A percentile compares a stretch with the other conserved stretches of the same genome.
phyloP scores from a whole-genome alignment of 2,888 invertebrate genomes.

The Mystacides longicornis region DNA sequence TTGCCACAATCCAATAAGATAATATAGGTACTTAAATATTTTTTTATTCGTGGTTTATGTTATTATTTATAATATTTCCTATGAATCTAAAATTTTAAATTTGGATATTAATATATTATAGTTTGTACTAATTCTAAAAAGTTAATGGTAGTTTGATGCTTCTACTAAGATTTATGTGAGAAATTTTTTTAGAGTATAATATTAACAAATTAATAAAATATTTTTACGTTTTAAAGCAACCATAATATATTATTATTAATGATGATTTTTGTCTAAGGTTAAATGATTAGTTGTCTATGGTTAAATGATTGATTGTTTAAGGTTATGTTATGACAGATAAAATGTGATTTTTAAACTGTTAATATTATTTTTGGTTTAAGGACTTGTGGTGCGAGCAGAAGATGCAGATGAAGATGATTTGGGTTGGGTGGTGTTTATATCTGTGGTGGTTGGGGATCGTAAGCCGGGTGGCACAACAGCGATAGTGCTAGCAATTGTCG shows the following conservation, averaged over 20 bases:
- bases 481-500: slow-evolving; percentile 27
- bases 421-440: slow-evolving; percentile 7
- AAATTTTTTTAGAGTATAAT: background rate
- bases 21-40: background rate
- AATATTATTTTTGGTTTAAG: too few species aligned
- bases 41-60: background rate
- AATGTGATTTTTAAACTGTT: background rate
- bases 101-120: background rate
- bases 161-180: background rate
- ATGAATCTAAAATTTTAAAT: background rate
- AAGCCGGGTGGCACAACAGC: slow-evolving; percentile 22
- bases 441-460: slow-evolving; percentile 6
- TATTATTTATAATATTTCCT: background rate
- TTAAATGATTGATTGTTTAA: background rate
- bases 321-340: background rate
- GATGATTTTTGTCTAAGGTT: background rate
- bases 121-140: too few species aligned
- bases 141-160: too few species aligned
- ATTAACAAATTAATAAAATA: background rate
- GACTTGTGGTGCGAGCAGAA: slow-evolving; percentile 1
- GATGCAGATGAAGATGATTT: background rate
- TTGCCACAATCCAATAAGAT: too few species aligned
- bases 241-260: background rate
- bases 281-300: background rate
- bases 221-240: background rate